Conservation (phyloP, 1,140 invertebrate species). For the Lepidurus arcticus region DNA sequence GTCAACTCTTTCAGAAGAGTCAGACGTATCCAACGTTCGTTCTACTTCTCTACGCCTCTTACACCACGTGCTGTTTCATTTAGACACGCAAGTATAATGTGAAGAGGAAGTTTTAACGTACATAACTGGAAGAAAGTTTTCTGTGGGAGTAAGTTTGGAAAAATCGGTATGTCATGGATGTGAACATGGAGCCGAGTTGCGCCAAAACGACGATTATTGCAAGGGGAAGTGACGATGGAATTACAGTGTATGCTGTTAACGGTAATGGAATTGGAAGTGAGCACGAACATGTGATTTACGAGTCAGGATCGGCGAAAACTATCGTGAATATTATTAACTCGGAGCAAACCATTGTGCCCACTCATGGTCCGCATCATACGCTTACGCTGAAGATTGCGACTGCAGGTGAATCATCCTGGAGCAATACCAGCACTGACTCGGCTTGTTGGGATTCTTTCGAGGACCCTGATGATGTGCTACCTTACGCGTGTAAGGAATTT, state of each 20-base stretch:
- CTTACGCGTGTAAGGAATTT: neutral
- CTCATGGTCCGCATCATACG: neutral
- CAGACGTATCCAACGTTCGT: neutral
- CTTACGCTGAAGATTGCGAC: neutral
- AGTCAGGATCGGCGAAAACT: constrained; percentile 17
- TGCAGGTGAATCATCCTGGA: constrained; percentile 1
- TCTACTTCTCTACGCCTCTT: neutral
- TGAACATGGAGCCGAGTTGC: neutral
- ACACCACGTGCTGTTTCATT: neutral
- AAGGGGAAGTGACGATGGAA: neutral
- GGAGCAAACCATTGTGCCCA: neutral
- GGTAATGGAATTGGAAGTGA: neutral
- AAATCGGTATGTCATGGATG: neutral
- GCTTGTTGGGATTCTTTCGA: constrained; percentile 17
- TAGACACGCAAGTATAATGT: neutral
- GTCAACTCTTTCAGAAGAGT: constrained; percentile 2
- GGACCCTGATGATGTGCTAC: neutral
- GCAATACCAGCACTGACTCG: constrained; percentile 15
- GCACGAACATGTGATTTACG: neutral
- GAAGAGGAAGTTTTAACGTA: no score
- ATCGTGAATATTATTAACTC: constrained; percentile 12
- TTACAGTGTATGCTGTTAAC: neutral
- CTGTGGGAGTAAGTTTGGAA: neutral
- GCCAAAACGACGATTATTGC: neutral
- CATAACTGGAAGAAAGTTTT: no score